Evolutionary conservation across 2,113 vertebrate genomes (phyloP).

Genomic region (Cranoglanis bouderius): DNA sequence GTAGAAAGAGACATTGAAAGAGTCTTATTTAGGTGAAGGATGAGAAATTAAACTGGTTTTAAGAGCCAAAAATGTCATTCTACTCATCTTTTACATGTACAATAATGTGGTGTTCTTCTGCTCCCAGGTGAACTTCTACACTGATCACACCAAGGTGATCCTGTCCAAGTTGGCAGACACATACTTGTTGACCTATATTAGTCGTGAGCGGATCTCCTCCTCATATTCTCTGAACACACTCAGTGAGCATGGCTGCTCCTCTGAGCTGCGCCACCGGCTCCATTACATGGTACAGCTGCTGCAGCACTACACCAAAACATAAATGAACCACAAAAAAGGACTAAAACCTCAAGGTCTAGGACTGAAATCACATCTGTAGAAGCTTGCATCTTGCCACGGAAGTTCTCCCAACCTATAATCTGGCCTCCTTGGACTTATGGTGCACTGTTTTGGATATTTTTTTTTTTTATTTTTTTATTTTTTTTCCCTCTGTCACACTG

Average conservation of each 20-base stretch:
- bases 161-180: slow-evolving; percentile 87
- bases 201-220: slow-evolving; percentile 84
- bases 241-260: slow-evolving; percentile 84
- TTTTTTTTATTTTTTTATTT: slow-evolving; percentile 32
- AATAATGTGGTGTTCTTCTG: slow-evolving; percentile 20
- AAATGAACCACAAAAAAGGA: slow-evolving; percentile 44
- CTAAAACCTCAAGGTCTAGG: neutral
- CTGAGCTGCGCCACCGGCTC: slow-evolving; percentile 85
- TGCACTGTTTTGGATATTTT: slow-evolving; percentile 53
- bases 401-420: slow-evolving; percentile 61
- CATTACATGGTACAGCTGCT: slow-evolving; percentile 87
- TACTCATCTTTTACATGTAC: too few species aligned
- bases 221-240: slow-evolving; percentile 88
- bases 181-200: slow-evolving; percentile 93
- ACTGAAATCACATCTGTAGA: slow-evolving; percentile 1
- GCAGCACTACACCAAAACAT: slow-evolving; percentile 82
- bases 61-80: neutral
- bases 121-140: slow-evolving; percentile 93
- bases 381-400: slow-evolving; percentile 44
- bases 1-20: too few species aligned
- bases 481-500: slow-evolving; percentile 40
- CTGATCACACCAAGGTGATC: slow-evolving; percentile 95
- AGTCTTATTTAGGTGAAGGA: neutral
- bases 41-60: neutral
- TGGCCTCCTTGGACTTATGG: slow-evolving; percentile 61